Evolutionary conservation across 2,888 invertebrate genomes (phyloP), one percentile per base, ranked within the genome.

Genomic region (Rotaria magnacalcarata): DNA sequence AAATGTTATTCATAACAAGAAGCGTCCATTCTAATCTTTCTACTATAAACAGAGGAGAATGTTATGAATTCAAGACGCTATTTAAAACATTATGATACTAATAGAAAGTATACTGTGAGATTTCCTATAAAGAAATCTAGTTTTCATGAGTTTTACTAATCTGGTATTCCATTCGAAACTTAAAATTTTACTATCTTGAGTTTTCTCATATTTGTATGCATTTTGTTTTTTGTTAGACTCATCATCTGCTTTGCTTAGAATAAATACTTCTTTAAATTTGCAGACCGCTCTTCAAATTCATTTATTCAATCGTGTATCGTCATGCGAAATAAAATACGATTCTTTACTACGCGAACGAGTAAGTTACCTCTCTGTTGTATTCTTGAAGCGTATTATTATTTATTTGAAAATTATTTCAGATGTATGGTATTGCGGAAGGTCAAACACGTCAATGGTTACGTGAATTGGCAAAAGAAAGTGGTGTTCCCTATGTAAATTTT

Each of bases 391-490:
- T 34, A 67, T 27, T 3, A 58, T 58, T 58, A 2, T 1, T n/a
- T 58, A n/a, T 50, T 8, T 7, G 27, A 60, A 67, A 16, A 34
- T 80, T 10, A n/a, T 80, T 43, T 80, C 6, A 80, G 80, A 80
- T 47, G 47, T 80, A 47, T 47, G 80, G 80, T n/a, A 80, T 80
- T 47, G 80, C 80, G 4, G 8, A 80, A 80, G 80, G 80, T 47
- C 80, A 47, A 47, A 80, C 47, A 10, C 80, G 80, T 14, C 47
- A 80, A 80, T 80, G 80, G 80, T n/a, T 80, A 47, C 43, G n/a
- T n/a, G 80, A 47, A 80, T 80, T 80, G n/a, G 80, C 80, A 19
- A 80, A 80, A 80, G 80, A 43, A 80, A 43, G 41, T 47, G 80
- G 80, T n/a, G n/a, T 80, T 19, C n/a, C 80, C 10, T 47, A 80